A percentile compares a stretch with the other conserved stretches of the same genome.
These are phyloP conservation scores for Bubalus kerabau DNA, from an alignment of 2,113 vertebrate genomes.

Conservation along the genomic window DNA sequence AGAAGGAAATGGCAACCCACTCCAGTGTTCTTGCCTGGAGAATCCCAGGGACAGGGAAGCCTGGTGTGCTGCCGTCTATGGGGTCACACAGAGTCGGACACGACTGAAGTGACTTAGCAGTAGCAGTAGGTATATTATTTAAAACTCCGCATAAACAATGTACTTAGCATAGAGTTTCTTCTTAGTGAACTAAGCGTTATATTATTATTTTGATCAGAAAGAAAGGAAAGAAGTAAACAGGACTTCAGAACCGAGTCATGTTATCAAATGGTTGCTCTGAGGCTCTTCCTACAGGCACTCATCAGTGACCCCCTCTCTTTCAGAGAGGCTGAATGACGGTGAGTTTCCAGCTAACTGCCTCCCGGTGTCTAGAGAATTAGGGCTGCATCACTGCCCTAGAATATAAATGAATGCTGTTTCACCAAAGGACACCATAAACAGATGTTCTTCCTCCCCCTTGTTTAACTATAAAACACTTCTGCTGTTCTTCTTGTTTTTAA, in stretches of 20 bases:
- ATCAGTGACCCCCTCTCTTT: not conserved
- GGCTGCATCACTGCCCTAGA: not conserved
- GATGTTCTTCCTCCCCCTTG: slow-evolving; percentile 18
- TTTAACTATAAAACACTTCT: slow-evolving; percentile 50
- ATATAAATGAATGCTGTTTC: slow-evolving; percentile 46
- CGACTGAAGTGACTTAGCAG: too few relatives aligned
- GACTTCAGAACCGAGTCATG: not conserved
- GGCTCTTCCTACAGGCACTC: not conserved
- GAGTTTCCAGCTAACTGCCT: not conserved
- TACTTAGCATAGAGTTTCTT: slow-evolving; percentile 7
- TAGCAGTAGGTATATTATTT: not conserved
- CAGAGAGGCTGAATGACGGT: not conserved
- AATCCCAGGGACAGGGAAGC: too few relatives aligned
- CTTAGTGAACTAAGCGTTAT: not conserved
- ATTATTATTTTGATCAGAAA: not conserved
- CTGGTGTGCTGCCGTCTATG: too few relatives aligned
- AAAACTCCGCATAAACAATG: not conserved
- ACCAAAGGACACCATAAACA: slow-evolving; percentile 47
- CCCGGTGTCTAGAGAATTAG: slow-evolving; percentile 1
- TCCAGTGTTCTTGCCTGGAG: too few relatives aligned
- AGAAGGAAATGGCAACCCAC: too few relatives aligned
- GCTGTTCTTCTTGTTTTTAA: not conserved
- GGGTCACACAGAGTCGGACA: too few relatives aligned
- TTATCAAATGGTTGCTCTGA: not conserved
- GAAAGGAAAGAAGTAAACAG: not conserved